phyloP scores from a whole-genome alignment of 1,140 invertebrate species.

The Lordiphosa mommai region DNA sequence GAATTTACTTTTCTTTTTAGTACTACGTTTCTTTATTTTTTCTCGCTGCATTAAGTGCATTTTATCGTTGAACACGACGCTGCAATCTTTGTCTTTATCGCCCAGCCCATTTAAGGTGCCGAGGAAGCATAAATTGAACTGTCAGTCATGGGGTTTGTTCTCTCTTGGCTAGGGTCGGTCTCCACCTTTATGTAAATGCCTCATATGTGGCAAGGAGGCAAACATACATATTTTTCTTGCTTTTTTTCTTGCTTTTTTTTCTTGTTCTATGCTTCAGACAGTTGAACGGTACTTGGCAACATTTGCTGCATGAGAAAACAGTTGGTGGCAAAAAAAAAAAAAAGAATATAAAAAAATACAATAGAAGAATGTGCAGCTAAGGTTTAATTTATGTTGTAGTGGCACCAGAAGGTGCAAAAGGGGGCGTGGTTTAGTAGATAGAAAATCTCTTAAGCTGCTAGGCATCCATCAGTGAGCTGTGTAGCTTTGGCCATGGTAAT shows the following conservation, averaged over 20 bases:
- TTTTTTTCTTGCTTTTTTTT: background rate
- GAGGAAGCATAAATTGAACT: constrained; percentile 77
- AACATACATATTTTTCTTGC: constrained; percentile 1
- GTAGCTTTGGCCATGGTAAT: constrained; percentile 4
- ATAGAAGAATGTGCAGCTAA: constrained; percentile 32
- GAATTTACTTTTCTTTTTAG: constrained; percentile 12
- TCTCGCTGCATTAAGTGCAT: constrained; percentile 67
- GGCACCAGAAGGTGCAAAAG: constrained; percentile 24
- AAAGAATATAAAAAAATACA: constrained; percentile 18
- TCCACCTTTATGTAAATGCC: constrained; percentile 41
- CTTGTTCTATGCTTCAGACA: constrained; percentile 25
- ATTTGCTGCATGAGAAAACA: constrained; percentile 70
- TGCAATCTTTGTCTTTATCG: constrained; percentile 72
- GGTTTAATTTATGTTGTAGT: constrained; percentile 58
- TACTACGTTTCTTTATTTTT: constrained; percentile 21
- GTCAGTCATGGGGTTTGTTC: constrained; percentile 47
- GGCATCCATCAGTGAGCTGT: constrained; percentile 3
- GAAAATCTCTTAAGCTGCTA: constrained; percentile 9
- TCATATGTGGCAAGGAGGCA: constrained; percentile 20
- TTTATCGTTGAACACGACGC: constrained; percentile 68
- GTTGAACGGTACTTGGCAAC: constrained; percentile 66
- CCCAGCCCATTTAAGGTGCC: constrained; percentile 48
- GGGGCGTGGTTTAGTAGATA: constrained; percentile 31
- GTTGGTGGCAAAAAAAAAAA: constrained; percentile 52
- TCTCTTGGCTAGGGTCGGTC: background rate